Conservation (phyloP, 2,113 vertebrate genomes). For the human (Homo sapiens) region GRCh38 chr2:58714001-58714500, state of each 20-base stretch:
- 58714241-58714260: background rate
- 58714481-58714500: background rate
- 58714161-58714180: background rate
- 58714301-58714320: background rate
- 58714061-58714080: background rate
- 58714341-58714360: background rate
- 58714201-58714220: constrained; percentile 40
- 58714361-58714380: background rate
- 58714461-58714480: background rate
- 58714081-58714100: background rate
- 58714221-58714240: background rate
- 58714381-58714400: background rate
- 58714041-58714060: background rate
- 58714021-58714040: background rate
- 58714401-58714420: background rate
- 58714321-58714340: background rate
- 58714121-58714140: background rate
- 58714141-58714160: background rate
- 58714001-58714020: background rate
- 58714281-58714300: background rate
- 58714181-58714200: background rate
- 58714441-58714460: background rate
- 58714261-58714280: background rate
- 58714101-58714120: background rate
- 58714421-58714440: background rate